Evolutionary conservation across 1,140 invertebrate species (phyloP).

Genomic region (Magallana gigas): DNA sequence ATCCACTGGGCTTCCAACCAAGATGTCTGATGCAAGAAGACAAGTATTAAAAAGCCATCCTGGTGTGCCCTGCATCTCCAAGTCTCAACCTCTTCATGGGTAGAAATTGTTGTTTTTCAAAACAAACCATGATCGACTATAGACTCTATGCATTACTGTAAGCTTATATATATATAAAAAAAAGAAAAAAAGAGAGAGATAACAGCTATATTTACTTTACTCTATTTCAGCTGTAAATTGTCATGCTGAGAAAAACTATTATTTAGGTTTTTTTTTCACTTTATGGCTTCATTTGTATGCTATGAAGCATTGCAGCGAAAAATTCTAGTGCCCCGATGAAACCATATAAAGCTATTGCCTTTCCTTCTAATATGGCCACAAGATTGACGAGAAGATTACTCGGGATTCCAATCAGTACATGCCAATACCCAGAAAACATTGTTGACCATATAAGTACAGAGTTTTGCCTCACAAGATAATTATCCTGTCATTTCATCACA

Average conservation of each 20-base stretch:
- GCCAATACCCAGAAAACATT: slow-evolving; percentile 37
- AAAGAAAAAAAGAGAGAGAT: too few species aligned
- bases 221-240: background rate
- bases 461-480: slow-evolving; percentile 36
- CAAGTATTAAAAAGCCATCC: slow-evolving; percentile 28
- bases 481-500: slow-evolving; percentile 37
- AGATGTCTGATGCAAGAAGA: slow-evolving; percentile 32
- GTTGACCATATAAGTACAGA: slow-evolving; percentile 23
- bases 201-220: background rate
- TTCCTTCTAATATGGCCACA: slow-evolving; percentile 26
- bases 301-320: slow-evolving; percentile 15
- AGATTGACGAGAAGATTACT: slow-evolving; percentile 33
- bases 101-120: slow-evolving; percentile 21
- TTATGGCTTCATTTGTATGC: slow-evolving; percentile 19
- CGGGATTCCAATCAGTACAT: slow-evolving; percentile 9
- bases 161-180: background rate
- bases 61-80: background rate
- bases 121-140: background rate
- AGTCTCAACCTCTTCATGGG: slow-evolving; percentile 30
- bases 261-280: background rate
- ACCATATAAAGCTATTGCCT: slow-evolving; percentile 10
- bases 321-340: background rate
- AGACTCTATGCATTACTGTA: background rate
- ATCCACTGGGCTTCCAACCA: slow-evolving; percentile 14
- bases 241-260: background rate